Base-by-base conservation (phyloP, 2,797 vertebrate genomes). In the Clarias platycephalus region DNA sequence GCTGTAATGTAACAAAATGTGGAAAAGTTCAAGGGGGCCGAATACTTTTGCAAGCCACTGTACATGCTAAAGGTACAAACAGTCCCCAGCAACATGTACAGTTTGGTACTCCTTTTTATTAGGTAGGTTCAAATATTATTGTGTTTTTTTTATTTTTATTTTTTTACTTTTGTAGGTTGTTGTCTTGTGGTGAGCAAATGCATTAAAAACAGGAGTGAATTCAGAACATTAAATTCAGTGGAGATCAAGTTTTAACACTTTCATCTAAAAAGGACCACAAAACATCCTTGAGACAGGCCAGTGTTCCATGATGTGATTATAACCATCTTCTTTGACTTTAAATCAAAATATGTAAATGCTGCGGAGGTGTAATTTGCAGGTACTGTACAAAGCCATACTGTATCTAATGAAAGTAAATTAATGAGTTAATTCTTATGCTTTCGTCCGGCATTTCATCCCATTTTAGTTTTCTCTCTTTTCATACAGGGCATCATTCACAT, bases 331-430 rank as follows among this genome's bases (percentile, higher is more conserved):
- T 82, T 84, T 86, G 80, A 87, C 90, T 79, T 86, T n/a, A 85
- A 86, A 86, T 90, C 88, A 88, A 89, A 90, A 90, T 90, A 91
- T 84, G 89, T 84, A 31, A 84, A 75, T 80, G 28, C 64, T 60
- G 75, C 7, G 10, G 37, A 22, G 18, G 55, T 76, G 20, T 13
- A 34, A 58, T 13, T 2, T 0, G 0, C 5, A 34, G 12, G 55
- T 26, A n/a, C n/a, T n/a, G n/a, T n/a, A 28, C 13, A 44, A 92
- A 89, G 84, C 78, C 53, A 85, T 88, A n/a, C n/a, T n/a, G n/a
- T n/a, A 87, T 81, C 85, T 88, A 89, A 92, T 92, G 85, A 90
- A 93, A 90, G 84, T 75, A 89, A 93, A 92, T 89, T 86, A 90
- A 83, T 91, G 85, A 78, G 85, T 90, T 83, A 77, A 86, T 90